Evolutionary conservation across 2,113 vertebrate species (phyloP), one percentile per base, ranked within the genome.

Genomic region (Polypterus senegalus): DNA sequence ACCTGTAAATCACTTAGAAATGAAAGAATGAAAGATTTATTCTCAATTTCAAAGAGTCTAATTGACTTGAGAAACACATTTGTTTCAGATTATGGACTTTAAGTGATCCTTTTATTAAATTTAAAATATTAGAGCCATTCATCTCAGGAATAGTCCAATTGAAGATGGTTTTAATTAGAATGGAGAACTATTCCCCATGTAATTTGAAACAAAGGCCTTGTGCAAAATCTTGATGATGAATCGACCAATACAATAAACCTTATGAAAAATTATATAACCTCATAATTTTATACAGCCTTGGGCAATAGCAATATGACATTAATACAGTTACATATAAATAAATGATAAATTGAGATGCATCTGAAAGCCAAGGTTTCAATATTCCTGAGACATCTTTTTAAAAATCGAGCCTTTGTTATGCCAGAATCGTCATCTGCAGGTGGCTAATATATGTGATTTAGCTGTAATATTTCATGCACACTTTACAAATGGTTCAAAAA

Each of bases 191-290:
- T 46, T 51, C 52, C 51, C 60, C 9, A 9, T 61, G 59, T 44
- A 44, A 53, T 61, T 51, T 43, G 9, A 61, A 52, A 61, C 9
- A 61, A 49, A 46, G 7, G 51, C 51, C 7, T 10, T 27, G 4
- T 48, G 44, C 44, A 65, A 44, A 27, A 49, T n/a, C 46, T 49
- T 6, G 46, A 51, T 57, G 48, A 56, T 54, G 11, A 65, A 65
- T 65, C 27, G 11, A 45, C 27, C n/a, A 48, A 65, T 60, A 54
- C 27, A 51, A 59, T 65, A 59, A 44, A 60, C 45, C 47, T 59
- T 48, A 54, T 54, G 49, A 54, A 64, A 58, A 63, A 63, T 63
- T 27, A 58, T 57, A 51, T 58, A 56, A 63, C 56, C 55, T 63
- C 62, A 63, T 51, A 63, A 63, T 49, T 43, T 54, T 65, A 54